Conservation (phyloP, 2,888 invertebrate genomes). For the Athalia cordata region DNA sequence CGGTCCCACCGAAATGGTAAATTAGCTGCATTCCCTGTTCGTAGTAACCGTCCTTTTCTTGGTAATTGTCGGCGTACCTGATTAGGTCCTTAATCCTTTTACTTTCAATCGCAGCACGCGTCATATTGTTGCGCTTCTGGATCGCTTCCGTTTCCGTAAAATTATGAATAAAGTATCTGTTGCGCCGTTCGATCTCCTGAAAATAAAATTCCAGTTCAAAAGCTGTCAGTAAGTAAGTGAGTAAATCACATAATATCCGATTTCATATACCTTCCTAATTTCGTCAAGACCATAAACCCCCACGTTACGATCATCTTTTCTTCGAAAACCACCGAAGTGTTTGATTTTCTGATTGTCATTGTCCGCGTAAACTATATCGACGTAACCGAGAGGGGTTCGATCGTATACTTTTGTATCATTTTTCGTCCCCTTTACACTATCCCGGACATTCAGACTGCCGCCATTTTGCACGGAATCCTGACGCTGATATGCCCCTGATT, state of each 20-base stretch:
- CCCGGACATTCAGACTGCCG: not conserved
- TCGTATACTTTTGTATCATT: not conserved
- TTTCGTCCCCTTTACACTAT: not conserved
- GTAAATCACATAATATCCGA: no score
- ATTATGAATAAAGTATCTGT: slow-evolving; percentile 64
- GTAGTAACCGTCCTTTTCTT: slow-evolving; percentile 68
- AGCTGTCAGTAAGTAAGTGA: no score
- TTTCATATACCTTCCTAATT: slow-evolving; percentile 51
- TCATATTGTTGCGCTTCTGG: slow-evolving; percentile 63
- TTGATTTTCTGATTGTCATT: slow-evolving; percentile 55
- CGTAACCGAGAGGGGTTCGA: slow-evolving; percentile 58
- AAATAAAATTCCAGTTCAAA: not conserved
- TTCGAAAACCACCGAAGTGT: slow-evolving; percentile 61
- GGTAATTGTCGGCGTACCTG: slow-evolving; percentile 67
- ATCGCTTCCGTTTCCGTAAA: slow-evolving; percentile 68
- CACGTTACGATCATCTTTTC: slow-evolving; percentile 53
- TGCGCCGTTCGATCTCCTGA: slow-evolving; percentile 46
- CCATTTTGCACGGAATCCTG: not conserved
- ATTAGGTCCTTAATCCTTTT: slow-evolving; percentile 62
- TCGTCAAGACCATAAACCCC: slow-evolving; percentile 62
- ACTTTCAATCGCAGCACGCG: slow-evolving; percentile 59
- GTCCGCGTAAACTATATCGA: slow-evolving; percentile 68
- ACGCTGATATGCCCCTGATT: slow-evolving; percentile 12
- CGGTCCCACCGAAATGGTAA: slow-evolving; percentile 65
- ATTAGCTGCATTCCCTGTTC: slow-evolving; percentile 69